These are phyloP conservation scores for Drosophila ficusphila DNA, from an alignment of 1,140 invertebrate genomes.

Conservation along the genomic window DNA sequence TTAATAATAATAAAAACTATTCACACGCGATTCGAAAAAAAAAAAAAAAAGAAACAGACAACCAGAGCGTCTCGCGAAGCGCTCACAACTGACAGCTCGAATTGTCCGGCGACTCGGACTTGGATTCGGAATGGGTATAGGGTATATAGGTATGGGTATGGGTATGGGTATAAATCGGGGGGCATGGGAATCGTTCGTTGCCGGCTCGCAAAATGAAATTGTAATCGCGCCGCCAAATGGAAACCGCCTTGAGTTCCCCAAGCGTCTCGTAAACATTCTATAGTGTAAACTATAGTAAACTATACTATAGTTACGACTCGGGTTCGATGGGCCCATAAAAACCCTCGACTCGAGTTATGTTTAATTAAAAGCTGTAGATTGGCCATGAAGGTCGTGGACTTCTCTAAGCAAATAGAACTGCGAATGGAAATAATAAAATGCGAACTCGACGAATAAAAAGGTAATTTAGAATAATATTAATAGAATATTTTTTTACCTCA, in stretches of 20 bases:
- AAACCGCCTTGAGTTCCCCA: conserved; percentile 10
- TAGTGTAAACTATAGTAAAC: conserved; percentile 4
- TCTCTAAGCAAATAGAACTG: background rate
- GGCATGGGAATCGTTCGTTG: background rate
- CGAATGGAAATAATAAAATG: background rate
- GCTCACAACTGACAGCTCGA: conserved; percentile 41
- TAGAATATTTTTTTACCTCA: no score
- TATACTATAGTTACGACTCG: background rate
- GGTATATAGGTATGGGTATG: background rate
- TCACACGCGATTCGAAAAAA: conserved; percentile 24
- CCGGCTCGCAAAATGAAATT: conserved; percentile 7
- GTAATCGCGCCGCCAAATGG: conserved; percentile 8
- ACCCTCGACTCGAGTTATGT: conserved; percentile 33
- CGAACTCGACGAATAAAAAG: background rate
- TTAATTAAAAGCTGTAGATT: conserved; percentile 45
- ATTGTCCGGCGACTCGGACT: conserved; percentile 11
- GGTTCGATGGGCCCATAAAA: conserved; percentile 44
- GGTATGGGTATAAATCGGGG: background rate
- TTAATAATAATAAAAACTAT: conserved; percentile 1
- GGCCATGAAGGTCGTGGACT: conserved; percentile 22
- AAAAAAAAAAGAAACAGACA: background rate
- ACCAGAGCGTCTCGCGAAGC: conserved; percentile 32
- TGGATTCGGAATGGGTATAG: conserved; percentile 9
- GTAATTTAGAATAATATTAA: no score
- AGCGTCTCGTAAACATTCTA: conserved; percentile 15